Base-by-base conservation (phyloP, 2,797 vertebrate species). In the Peromyscus nudipes region DNA sequence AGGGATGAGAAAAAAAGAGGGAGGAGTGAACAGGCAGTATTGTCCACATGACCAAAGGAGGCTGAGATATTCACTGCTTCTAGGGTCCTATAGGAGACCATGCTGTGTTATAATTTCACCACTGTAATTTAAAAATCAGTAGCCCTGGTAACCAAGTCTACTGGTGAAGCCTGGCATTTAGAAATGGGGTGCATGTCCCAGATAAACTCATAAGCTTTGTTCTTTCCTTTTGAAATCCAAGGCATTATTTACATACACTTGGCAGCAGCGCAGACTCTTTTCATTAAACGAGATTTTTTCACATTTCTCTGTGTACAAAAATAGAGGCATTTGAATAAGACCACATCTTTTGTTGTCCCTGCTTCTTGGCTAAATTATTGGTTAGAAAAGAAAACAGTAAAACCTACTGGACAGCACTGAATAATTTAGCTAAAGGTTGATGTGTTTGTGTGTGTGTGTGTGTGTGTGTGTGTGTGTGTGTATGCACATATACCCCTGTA, bases 281-380 rank as follows among this genome's bases (percentile, higher is more conserved):
- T 85, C 76, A 82, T 94, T 96, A 95, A 93, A 85, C 46, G 46
- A 89, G 23, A n/a, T 55, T 95, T 92, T 95, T 88, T 43, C 13
- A 95, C 0, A 87, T 62, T 86, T 86, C 57, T 82, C 71, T 94
- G 25, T 71, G 84, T 9, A 71, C 86, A 96, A 96, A 97, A 97
- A 97, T 91, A 97, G 94, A 94, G 87, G 77, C 34, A 92, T n/a
- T 95, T 97, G 95, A 97, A 88, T 84, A 94, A 95, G 60, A 92
- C 10, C 34, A 62, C 19, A 4, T 86, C 69, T 49, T 29, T 75
- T 83, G 1, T 55, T 67, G 60, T 77, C 55, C 60, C 46, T 34
- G 13, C 31, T 83, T 37, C 91, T 89, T 86, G 76, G n/a, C n/a
- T 92, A 96, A 96, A 93, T 94, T 93, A 96, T 40, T 37, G 62